phyloP scores from a whole-genome alignment of 2,888 invertebrate species.

The Cerceris ruficornis region DNA sequence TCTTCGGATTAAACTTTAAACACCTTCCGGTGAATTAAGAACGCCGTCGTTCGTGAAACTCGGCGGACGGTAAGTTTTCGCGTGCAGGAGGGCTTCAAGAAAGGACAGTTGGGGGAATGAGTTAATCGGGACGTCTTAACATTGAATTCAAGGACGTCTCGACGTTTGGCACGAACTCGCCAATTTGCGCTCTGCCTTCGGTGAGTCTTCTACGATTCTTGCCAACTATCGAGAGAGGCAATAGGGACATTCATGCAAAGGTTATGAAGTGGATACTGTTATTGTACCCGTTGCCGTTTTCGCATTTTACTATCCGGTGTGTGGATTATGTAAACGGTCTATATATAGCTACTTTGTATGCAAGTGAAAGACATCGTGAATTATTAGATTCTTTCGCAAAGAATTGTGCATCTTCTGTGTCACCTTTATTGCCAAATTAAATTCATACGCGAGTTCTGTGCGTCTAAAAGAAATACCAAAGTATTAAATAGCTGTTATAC shows the following conservation, averaged over 20 bases:
- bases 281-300: slow-evolving; percentile 34
- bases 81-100: slow-evolving; percentile 2
- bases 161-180: slow-evolving; percentile 38
- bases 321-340: not conserved
- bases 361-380: not conserved
- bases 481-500: too few species aligned
- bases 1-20: slow-evolving; percentile 77
- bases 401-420: too few species aligned
- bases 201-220: slow-evolving; percentile 25
- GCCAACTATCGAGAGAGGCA: slow-evolving; percentile 8
- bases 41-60: slow-evolving; percentile 44
- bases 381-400: not conserved
- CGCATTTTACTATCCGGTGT: slow-evolving; percentile 25
- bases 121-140: slow-evolving; percentile 43
- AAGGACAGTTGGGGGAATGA: slow-evolving; percentile 19
- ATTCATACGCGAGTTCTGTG: too few species aligned
- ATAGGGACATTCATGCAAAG: slow-evolving; percentile 24
- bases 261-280: slow-evolving; percentile 29
- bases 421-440: too few species aligned
- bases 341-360: not conserved
- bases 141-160: slow-evolving; percentile 24
- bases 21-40: slow-evolving; percentile 71
- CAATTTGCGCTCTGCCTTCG: slow-evolving; percentile 27
- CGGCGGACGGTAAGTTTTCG: slow-evolving; percentile 19
- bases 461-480: too few species aligned